Percentiles rank a stretch among this genome's conserved stretches.
These are phyloP conservation scores for Carpatolechia fugitivella DNA, from an alignment of 2,888 invertebrate genomes.

Conservation along the genomic window DNA sequence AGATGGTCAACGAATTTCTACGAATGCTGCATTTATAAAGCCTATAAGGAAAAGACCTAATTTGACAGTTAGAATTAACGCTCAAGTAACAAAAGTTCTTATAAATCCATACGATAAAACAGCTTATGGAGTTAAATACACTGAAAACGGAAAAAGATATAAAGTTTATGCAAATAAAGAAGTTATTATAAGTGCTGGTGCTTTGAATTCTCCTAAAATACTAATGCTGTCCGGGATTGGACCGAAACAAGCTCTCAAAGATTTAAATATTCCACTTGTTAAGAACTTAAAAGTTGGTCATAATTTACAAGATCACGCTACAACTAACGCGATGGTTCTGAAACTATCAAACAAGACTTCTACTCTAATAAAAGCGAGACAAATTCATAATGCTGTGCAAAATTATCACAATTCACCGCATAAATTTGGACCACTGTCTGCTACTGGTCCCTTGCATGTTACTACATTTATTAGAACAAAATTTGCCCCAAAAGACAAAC, in stretches of 20 bases:
- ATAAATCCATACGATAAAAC: constrained; percentile 58
- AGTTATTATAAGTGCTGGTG: constrained; percentile 79
- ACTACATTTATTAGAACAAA: constrained; percentile 79
- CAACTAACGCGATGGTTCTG: constrained; percentile 72
- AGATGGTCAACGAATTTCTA: constrained; percentile 79
- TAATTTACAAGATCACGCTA: constrained; percentile 87
- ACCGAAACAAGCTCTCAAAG: constrained; percentile 66
- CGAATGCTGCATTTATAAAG: constrained; percentile 81
- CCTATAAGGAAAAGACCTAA: constrained; percentile 79
- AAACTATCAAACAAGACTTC: constrained; percentile 73
- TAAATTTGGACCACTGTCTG: constrained; percentile 63
- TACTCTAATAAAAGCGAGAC: constrained; percentile 51
- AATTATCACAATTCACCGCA: constrained; percentile 50
- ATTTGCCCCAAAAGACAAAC: constrained; percentile 68
- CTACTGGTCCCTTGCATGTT: constrained; percentile 76
- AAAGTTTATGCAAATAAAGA: constrained; percentile 71
- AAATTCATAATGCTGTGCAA: constrained; percentile 54
- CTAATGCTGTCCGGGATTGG: constrained; percentile 83
- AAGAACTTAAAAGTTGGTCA: constrained; percentile 83
- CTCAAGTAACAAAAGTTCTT: constrained; percentile 76
- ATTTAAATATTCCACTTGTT: constrained; percentile 71
- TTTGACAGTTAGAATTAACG: constrained; percentile 64
- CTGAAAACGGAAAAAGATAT: constrained; percentile 36
- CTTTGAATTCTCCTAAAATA: constrained; percentile 80
- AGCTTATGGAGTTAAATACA: constrained; percentile 51